phyloP scores from a whole-genome alignment of 2,888 invertebrate genomes.

The Parnassius mnemosyne region DNA sequence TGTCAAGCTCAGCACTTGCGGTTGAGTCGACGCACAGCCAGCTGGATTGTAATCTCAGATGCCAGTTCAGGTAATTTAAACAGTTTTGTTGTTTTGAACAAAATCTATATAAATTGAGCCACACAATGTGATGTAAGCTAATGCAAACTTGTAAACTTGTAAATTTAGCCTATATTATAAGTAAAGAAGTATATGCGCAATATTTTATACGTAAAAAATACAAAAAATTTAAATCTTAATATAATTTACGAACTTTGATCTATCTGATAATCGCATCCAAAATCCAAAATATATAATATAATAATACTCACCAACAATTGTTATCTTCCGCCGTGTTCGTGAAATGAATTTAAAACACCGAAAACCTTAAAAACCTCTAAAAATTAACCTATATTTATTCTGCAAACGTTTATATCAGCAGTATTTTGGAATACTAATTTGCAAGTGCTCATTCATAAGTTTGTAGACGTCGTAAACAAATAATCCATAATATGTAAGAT shows the following conservation, averaged over 20 bases:
- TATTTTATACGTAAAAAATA: too few species aligned
- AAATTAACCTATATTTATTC: constrained; percentile 15
- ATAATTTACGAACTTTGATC: neutral
- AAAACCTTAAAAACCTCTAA: constrained; percentile 5
- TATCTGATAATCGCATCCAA: constrained; percentile 8
- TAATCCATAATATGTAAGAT: constrained; percentile 23
- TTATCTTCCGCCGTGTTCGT: constrained; percentile 6
- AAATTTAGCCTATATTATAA: too few species aligned
- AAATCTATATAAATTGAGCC: too few species aligned
- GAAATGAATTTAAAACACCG: constrained; percentile 14
- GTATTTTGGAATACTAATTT: constrained; percentile 18
- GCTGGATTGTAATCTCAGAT: too few species aligned
- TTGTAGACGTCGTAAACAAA: constrained; percentile 7
- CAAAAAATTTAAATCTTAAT: too few species aligned
- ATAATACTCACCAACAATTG: constrained; percentile 14
- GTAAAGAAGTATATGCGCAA: too few species aligned
- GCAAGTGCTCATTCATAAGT: constrained; percentile 16
- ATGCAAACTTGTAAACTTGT: too few species aligned
- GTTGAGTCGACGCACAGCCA: too few species aligned
- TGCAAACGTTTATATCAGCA: neutral
- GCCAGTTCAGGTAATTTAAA: too few species aligned
- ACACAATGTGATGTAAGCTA: too few species aligned
- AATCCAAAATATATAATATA: constrained; percentile 9
- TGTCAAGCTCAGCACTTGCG: too few species aligned
- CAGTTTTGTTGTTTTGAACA: too few species aligned